Conservation (phyloP, 1,140 invertebrate genomes). For the Oryctes rhinoceros region DNA sequence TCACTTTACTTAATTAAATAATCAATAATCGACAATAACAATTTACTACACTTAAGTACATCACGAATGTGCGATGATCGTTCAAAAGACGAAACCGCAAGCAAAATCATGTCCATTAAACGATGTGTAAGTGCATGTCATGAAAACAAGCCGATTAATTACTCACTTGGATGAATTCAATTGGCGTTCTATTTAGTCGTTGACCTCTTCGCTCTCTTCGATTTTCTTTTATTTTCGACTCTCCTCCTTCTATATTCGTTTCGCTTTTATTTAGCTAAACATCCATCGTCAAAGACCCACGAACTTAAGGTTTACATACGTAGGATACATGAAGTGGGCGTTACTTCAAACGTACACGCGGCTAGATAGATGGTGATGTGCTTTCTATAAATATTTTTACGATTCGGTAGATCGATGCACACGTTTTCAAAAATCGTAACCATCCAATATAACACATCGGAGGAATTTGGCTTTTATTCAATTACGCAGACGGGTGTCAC, state of each 20-base stretch:
- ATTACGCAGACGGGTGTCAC: conserved; percentile 18
- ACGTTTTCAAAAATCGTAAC: conserved; percentile 27
- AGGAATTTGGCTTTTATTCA: conserved; percentile 15
- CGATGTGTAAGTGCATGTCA: not conserved
- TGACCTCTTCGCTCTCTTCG: not conserved
- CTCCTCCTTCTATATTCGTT: not conserved
- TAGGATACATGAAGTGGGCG: not conserved
- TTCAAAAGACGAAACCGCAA: not conserved
- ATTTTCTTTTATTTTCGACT: conserved; percentile 3
- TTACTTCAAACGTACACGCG: not conserved
- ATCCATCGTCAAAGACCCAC: not conserved
- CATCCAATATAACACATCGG: conserved; percentile 12
- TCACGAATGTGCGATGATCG: not conserved
- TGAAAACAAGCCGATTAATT: conserved; percentile 6
- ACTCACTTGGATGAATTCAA: not conserved
- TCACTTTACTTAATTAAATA: conserved; percentile 2
- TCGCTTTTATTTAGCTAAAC: not conserved
- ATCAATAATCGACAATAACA: not conserved
- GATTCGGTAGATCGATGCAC: conserved; percentile 26
- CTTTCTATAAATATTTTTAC: conserved; percentile 36
- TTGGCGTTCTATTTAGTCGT: conserved; percentile 24
- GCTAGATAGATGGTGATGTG: conserved; percentile 12
- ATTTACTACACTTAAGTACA: not conserved
- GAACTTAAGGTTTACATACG: not conserved
- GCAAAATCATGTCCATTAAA: not conserved